These are phyloP conservation scores for Frankliniella intonsa DNA, from an alignment of 2,888 invertebrate species.

Conservation along the genomic window DNA sequence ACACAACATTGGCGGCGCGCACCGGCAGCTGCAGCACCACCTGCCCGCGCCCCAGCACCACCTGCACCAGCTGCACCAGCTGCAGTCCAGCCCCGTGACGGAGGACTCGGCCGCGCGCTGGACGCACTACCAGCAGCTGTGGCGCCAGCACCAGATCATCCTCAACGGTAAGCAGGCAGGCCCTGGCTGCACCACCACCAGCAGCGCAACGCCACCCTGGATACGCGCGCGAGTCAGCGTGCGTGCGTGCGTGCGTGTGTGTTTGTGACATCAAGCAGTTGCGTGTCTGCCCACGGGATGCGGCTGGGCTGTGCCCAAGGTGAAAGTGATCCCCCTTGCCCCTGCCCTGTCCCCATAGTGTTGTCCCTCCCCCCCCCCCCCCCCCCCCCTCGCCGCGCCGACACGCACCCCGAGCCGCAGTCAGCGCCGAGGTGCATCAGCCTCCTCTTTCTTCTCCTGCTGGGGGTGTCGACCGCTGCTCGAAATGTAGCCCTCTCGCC, in stretches of 20 bases:
- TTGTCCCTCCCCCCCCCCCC: neutral
- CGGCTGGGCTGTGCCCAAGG: constrained; percentile 44
- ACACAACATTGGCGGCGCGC: neutral
- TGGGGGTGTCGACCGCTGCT: too few species aligned
- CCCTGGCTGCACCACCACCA: neutral
- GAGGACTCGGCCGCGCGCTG: constrained; percentile 49
- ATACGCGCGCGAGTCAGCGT: constrained; percentile 38
- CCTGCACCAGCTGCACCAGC: constrained; percentile 57
- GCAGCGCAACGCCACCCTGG: neutral
- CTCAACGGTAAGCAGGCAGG: constrained; percentile 61
- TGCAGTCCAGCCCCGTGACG: constrained; percentile 39
- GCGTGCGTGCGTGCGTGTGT: neutral
- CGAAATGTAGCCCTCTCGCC: too few species aligned
- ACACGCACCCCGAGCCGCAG: too few species aligned
- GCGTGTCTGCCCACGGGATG: constrained; percentile 32
- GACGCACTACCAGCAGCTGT: constrained; percentile 72
- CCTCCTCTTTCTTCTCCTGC: too few species aligned
- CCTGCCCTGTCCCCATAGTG: neutral
- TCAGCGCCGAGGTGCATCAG: too few species aligned
- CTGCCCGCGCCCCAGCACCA: constrained; percentile 57
- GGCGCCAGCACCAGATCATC: constrained; percentile 68
- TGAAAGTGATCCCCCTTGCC: constrained; percentile 49
- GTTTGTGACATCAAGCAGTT: constrained; percentile 34
- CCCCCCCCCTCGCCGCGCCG: neutral
- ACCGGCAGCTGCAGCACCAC: constrained; percentile 23